Evolutionary conservation across 1,140 invertebrate species (phyloP).

Genomic region (Heliconius hewitsoni): DNA sequence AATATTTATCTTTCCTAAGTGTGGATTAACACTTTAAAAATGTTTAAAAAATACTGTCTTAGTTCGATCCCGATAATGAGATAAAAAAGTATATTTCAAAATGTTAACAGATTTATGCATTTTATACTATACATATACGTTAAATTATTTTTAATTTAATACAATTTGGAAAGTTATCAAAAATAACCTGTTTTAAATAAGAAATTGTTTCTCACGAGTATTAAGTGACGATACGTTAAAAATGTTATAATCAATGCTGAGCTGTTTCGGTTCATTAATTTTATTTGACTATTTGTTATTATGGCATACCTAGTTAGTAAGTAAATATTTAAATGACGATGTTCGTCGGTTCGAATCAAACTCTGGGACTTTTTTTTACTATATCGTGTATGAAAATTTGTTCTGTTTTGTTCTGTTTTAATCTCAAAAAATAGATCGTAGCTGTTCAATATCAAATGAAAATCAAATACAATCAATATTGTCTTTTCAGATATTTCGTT

Average conservation of each 20-base stretch:
- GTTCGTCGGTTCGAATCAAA: too few relatives aligned
- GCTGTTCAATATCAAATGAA: too few relatives aligned
- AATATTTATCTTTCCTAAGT: too few relatives aligned
- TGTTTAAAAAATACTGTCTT: too few relatives aligned
- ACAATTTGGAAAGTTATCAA: neutral
- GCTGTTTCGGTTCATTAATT: constrained; percentile 1
- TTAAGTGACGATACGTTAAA: neutral
- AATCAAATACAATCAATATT: too few relatives aligned
- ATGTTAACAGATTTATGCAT: neutral
- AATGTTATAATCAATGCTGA: neutral
- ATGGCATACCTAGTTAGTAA: neutral
- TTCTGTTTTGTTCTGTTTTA: too few relatives aligned
- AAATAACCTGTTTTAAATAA: neutral
- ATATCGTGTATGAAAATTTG: too few relatives aligned
- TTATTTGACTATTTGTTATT: neutral
- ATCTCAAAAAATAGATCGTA: too few relatives aligned
- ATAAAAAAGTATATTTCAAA: neutral
- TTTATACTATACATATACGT: neutral
- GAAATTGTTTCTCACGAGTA: constrained; percentile 12
- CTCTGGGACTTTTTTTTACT: too few relatives aligned
- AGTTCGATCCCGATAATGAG: too few relatives aligned
- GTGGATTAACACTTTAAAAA: too few relatives aligned
- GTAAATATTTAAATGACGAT: neutral
- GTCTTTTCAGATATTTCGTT: too few relatives aligned
- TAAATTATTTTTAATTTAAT: neutral